Conservation (phyloP, 2,797 vertebrate genomes). For the Oreonectes daqikongensis region DNA sequence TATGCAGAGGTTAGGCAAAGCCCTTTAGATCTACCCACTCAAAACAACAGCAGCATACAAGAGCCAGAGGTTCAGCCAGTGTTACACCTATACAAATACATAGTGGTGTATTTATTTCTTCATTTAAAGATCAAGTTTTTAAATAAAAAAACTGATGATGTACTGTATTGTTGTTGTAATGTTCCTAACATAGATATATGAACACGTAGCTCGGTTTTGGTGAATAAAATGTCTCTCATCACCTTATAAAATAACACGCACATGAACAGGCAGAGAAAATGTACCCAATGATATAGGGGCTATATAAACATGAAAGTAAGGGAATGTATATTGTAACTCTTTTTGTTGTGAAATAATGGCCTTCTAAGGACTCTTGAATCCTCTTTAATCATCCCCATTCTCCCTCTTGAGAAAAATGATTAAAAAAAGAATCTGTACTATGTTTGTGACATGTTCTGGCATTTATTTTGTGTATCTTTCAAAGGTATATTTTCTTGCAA, state of each 20-base stretch:
- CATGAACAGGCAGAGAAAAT: neutral
- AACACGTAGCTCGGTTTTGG: neutral
- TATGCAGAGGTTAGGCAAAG: conserved; percentile 16
- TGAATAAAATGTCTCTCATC: neutral
- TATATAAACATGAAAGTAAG: neutral
- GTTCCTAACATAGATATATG: conserved; percentile 51
- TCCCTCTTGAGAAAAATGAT: conserved; percentile 2
- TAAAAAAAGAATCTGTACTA: neutral
- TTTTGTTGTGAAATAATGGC: conserved; percentile 19
- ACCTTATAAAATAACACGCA: neutral
- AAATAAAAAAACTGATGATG: conserved; percentile 60
- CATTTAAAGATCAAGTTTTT: conserved; percentile 58
- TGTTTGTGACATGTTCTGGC: conserved; percentile 12
- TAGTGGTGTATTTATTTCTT: conserved; percentile 50
- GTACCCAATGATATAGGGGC: conserved; percentile 5
- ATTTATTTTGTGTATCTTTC: conserved; percentile 10
- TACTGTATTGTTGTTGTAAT: conserved; percentile 60
- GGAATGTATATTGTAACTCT: conserved; percentile 34
- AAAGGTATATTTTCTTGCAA: conserved; percentile 3
- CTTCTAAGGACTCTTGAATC: conserved; percentile 5
- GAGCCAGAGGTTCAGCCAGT: conserved; percentile 53
- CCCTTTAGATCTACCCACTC: conserved; percentile 30
- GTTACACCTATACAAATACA: conserved; percentile 49
- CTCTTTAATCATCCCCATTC: neutral
- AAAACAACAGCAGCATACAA: conserved; percentile 1